Conservation (phyloP, 1,140 invertebrate genomes). For the Papilio aristodemus region DNA sequence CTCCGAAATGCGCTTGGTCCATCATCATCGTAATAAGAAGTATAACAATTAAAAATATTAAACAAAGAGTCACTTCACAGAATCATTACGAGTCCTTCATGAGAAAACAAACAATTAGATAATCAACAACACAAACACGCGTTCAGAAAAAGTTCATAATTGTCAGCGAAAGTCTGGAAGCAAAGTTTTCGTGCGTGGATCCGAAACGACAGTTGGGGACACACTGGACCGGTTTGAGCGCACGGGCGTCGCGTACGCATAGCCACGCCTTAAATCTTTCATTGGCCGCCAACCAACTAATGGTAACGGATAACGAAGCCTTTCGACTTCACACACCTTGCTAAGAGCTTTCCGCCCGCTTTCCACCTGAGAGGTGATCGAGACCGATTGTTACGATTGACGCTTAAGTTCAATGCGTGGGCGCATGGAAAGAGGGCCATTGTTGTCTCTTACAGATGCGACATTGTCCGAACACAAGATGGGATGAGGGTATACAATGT, state of each 20-base stretch:
- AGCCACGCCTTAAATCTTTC: conserved; percentile 52
- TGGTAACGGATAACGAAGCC: conserved; percentile 59
- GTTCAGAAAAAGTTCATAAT: conserved; percentile 63
- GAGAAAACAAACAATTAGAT: conserved; percentile 38
- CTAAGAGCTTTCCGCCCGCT: conserved; percentile 52
- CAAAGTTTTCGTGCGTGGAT: conserved; percentile 49
- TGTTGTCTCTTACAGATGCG: conserved; percentile 14
- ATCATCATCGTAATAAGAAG: conserved; percentile 66
- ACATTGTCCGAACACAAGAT: conserved; percentile 3
- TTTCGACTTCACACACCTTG: conserved; percentile 42
- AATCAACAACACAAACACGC: conserved; percentile 41
- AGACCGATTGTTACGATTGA: conserved; percentile 23
- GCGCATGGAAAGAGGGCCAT: conserved; percentile 21
- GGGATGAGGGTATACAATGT: not conserved
- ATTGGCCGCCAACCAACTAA: conserved; percentile 64
- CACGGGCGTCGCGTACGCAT: conserved; percentile 72
- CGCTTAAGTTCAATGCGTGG: conserved; percentile 13
- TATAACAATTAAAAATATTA: conserved; percentile 39
- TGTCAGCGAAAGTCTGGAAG: conserved; percentile 47
- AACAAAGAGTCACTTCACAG: conserved; percentile 59
- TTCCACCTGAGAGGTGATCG: conserved; percentile 18
- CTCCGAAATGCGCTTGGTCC: conserved; percentile 74
- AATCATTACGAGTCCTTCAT: conserved; percentile 43
- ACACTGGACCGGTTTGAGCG: conserved; percentile 55
- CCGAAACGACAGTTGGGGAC: conserved; percentile 64